Base-by-base conservation (phyloP, 2,888 invertebrate species). In the Eustalomyia histrio region DNA sequence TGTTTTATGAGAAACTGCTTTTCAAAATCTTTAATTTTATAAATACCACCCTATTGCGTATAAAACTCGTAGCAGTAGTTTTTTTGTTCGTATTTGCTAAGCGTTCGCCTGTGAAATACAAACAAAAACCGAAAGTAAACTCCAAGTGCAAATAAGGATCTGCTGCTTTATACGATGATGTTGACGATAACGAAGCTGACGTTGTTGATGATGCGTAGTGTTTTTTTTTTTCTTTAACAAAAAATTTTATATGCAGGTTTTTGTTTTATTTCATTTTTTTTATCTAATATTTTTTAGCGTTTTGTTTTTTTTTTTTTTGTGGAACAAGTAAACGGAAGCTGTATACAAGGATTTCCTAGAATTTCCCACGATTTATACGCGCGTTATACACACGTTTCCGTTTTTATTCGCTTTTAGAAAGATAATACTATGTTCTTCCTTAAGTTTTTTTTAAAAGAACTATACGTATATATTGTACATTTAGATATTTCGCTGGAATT, bases 131-230 rank as follows among this genome's bases (percentile, higher is more conserved):
- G 84, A 83, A 84, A 84, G 84, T 83, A 79, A 60, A 69, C 78
- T 80, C 83, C 82, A 83, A 83, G 79, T 84, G 83, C 82, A 84
- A 83, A 83, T 75, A 82, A 82, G 84, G 83, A 84, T 83, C 71
- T 80, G 68, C 52, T 80, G 68, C 52, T 50, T 16, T 29, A 16
- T 16, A 29, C 7, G 29, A 29, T 7, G 29, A 29, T 7, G 43
- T n/a, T n/a, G n/a, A n/a, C n/a, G n/a, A n/a, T n/a, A n/a, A 61
- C 21, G 33, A 18, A 17, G 29, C 24, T 52, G 57, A 33, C 33
- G 9, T 33, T 69, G 52, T 35, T 67, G 55, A 61, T 78, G 78
- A 2, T n/a, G n/a, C 72, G 67, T 67, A 78, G 52, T n/a, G n/a
- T 17, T 52, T 17, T 9, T 55, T 4, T 18, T 68, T 52, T 39